Base-by-base conservation (phyloP, 2,113 vertebrate species). In the Geothlypis trichas region DNA sequence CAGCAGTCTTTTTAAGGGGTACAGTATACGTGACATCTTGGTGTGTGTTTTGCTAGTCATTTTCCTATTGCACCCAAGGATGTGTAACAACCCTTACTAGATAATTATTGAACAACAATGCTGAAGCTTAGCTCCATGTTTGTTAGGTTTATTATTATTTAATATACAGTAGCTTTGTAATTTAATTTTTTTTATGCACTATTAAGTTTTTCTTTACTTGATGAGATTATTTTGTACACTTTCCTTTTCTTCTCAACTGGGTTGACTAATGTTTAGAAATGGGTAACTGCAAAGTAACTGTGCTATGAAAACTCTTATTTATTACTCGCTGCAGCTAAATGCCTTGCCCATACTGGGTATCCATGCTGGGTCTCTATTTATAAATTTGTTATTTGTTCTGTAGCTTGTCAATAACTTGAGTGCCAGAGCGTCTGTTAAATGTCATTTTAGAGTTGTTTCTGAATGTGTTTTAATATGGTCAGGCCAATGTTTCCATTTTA, bases 301-400 rank as follows among this genome's bases (percentile, higher is more conserved):
- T 27, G 8, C 92, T 93, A 78, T 89, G 94, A 92, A 86, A 94
- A 68, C 37, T 27, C 39, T 93, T 52, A 90, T 89, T 93, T 96
- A 84, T 84, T 44, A 90, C 24, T 78, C 57, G 35, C 65, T 95
- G 65, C 47, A 78, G 75, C n/a, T 80, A 75, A 88, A 86, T 87
- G 67, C 76, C 82, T 86, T 96, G 51, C 35, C 84, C 85, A 63
- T 83, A 85, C 67, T 77, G 72, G 51, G 19, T 83, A 77, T 54
- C 78, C 61, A 52, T 95, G 51, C 75, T 84, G 39, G 37, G 6
- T 92, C 52, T 95, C 94, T 96, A 90, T 96, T 96, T 96, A 91
- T 94, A 96, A 87, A 69, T 89, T 81, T 81, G 79, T 85, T 95
- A 66, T 96, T 96, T 95, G 58, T 92, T 96, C 88, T 76, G 77